Percentiles rank a stretch among this genome's conserved stretches.
Conservation (phyloP, 2,113 vertebrate species). For the Cynocephalus volans region DNA sequence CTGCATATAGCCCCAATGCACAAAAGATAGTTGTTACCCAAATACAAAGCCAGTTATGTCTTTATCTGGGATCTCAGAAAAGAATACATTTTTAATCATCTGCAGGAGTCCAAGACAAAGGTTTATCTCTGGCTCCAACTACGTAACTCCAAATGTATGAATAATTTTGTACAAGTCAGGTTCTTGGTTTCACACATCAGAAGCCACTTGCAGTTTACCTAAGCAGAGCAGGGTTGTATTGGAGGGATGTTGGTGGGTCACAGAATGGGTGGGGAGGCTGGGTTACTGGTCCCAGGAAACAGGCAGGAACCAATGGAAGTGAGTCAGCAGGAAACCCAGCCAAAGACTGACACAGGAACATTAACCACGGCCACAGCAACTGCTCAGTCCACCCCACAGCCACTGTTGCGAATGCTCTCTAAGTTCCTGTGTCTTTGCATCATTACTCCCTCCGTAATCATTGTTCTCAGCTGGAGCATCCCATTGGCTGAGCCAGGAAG, state of each 20-base stretch:
- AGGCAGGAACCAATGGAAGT: slow-evolving; percentile 38
- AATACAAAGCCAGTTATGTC: not conserved
- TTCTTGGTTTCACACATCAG: slow-evolving; percentile 34
- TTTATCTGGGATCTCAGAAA: slow-evolving; percentile 21
- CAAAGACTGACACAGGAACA: slow-evolving; percentile 51
- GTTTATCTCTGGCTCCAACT: not conserved
- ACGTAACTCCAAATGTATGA: not conserved
- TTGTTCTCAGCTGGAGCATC: not conserved
- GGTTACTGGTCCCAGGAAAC: not conserved
- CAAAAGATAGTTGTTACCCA: not conserved
- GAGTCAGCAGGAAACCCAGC: slow-evolving; percentile 68
- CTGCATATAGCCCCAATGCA: not conserved
- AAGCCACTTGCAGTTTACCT: slow-evolving; percentile 38
- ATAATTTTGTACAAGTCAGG: slow-evolving; percentile 17
- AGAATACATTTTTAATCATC: slow-evolving; percentile 24
- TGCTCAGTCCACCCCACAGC: not conserved
- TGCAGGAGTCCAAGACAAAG: not conserved
- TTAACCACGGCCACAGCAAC: not conserved
- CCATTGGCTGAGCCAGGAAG: not conserved
- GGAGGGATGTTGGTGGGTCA: slow-evolving; percentile 7
- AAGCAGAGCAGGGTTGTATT: not conserved
- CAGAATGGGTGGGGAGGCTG: not conserved
- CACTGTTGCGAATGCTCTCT: not conserved
- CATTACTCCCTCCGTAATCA: not conserved
- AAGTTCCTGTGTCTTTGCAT: not conserved